Conservation (phyloP, 2,113 vertebrate genomes). For the Aix galericulata region DNA sequence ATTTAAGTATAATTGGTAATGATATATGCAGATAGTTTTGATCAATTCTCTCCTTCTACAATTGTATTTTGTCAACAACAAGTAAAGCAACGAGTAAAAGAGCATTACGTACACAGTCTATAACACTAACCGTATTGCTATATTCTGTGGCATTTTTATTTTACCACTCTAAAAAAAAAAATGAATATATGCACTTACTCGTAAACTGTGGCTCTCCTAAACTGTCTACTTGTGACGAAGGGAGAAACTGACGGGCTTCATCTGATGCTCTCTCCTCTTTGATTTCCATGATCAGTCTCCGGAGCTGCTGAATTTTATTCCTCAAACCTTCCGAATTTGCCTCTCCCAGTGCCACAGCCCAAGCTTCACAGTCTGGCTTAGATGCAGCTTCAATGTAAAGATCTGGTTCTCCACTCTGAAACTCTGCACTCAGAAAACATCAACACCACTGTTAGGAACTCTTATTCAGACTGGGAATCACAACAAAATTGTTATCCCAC, state of each 20-base stretch:
- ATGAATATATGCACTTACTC: constrained; percentile 58
- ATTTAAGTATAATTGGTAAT: neutral
- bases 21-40: neutral
- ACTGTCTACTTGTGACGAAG: constrained; percentile 62
- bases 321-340: constrained; percentile 34
- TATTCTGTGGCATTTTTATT: neutral
- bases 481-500: constrained; percentile 69
- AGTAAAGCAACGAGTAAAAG: neutral
- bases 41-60: neutral
- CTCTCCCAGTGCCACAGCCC: constrained; percentile 43
- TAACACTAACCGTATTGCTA: neutral
- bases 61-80: neutral
- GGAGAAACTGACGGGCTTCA: constrained; percentile 75
- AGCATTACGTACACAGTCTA: neutral
- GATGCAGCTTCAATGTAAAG: constrained; percentile 62
- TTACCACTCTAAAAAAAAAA: neutral
- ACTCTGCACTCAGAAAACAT: constrained; percentile 70
- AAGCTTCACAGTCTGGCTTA: constrained; percentile 4
- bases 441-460: constrained; percentile 5
- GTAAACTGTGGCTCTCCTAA: constrained; percentile 70
- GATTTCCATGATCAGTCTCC: constrained; percentile 79
- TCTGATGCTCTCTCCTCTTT: constrained; percentile 77
- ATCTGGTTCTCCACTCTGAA: constrained; percentile 51
- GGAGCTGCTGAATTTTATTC: constrained; percentile 46
- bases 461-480: constrained; percentile 10